Base-by-base conservation (phyloP, 1,140 invertebrate genomes). In the Drosophila kepulauana region DNA sequence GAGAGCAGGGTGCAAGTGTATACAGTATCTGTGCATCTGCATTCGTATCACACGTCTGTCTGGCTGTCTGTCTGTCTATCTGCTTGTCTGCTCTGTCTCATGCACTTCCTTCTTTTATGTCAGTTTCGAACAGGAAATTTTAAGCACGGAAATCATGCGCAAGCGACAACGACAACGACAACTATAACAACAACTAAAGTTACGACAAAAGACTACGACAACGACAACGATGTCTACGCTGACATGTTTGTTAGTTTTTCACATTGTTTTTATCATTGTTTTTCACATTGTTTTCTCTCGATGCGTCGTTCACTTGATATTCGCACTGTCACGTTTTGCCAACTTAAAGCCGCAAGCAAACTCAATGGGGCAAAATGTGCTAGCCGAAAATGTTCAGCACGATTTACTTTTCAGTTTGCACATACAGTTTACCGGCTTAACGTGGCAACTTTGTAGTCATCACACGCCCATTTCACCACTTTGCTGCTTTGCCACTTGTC, bases 81-180 rank as follows among this genome's bases (percentile, higher is more conserved):
- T 43, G 52, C 25, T 13, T 51, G 48, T 66, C 41, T 73, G 61
- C 61, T 59, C 46, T 59, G 58, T 69, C 66, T 61, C 43, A 38
- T 57, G 58, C 48, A 70, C 73, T 70, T 71, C 59, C 67, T 45
- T 75, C 74, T 84, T 84, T 85, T 73, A 85, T 85, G 81, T 73
- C 74, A 85, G 78, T 85, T 85, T 85, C 78, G 81, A 85, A 85
- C 81, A 46, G 81, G 81, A 85, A 85, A 85, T 81, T 82, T 85
- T 85, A 81, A 75, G 81, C 78, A 85, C 77, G 81, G 81, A 85
- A 85, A 85, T 85, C 81, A 85, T 75, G 81, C 81, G 81, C 81
- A 72, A 75, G 67, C 64, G 77, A 70, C 81, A 70, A 51, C 66
- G 57, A 76, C 67, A 65, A 43, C 51, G 35, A 67, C 57, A 33